Percentiles rank a stretch among this genome's conserved stretches.
Conservation (phyloP, 2,888 invertebrate species). For the Scelioninae gen. 1 region DNA sequence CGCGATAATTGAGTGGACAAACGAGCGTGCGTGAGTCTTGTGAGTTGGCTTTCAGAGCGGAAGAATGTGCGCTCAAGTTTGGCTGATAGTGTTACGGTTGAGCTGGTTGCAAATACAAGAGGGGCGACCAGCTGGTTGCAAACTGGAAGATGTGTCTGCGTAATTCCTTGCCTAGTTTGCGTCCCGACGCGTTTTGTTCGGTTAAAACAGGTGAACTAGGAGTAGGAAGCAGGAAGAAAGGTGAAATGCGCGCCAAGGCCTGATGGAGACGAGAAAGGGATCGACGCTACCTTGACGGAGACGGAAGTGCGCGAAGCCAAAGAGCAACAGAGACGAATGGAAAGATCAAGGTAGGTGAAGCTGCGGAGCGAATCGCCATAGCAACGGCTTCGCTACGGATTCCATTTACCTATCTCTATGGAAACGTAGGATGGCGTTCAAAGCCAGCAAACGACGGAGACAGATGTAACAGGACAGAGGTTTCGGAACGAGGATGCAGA, state of each 20-base stretch:
- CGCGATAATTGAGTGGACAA: conserved; percentile 70
- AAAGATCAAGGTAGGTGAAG: conserved; percentile 71
- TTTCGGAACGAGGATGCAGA: conserved; percentile 48
- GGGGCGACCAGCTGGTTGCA: conserved; percentile 77
- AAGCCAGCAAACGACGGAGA: conserved; percentile 76
- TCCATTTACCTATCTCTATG: conserved; percentile 84
- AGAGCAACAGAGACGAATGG: conserved; percentile 60
- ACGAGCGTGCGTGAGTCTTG: conserved; percentile 72
- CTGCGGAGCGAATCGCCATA: conserved; percentile 82
- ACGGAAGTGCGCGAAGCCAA: conserved; percentile 65
- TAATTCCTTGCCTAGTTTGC: conserved; percentile 55
- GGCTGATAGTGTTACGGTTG: conserved; percentile 77
- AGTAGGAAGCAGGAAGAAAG: conserved; percentile 49
- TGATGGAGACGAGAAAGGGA: conserved; percentile 43
- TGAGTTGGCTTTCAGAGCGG: conserved; percentile 73
- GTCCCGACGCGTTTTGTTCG: conserved; percentile 60
- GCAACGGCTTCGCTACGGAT: conserved; percentile 84
- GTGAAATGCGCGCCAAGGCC: conserved; percentile 40
- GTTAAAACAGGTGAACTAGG: conserved; percentile 58
- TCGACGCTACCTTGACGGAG: conserved; percentile 52
- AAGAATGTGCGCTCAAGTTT: conserved; percentile 75
- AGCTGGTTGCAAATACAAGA: conserved; percentile 75
- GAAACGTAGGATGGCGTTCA: conserved; percentile 83
- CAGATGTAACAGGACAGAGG: conserved; percentile 62
- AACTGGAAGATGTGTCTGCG: conserved; percentile 68